Base-by-base conservation (phyloP, 2,113 vertebrate genomes). In the Spizaetus ornatus region DNA sequence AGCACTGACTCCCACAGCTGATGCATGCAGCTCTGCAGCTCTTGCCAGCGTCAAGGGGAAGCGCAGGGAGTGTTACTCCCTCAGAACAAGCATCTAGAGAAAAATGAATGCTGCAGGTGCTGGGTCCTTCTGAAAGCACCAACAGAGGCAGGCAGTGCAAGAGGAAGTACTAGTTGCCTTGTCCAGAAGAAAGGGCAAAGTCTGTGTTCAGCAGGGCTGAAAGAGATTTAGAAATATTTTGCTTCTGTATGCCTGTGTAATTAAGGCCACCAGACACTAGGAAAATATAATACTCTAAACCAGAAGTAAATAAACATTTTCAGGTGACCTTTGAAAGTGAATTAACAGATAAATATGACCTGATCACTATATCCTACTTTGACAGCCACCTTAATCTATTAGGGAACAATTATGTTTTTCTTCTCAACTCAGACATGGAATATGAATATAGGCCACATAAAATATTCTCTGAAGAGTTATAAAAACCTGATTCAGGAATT, bases 61-160 rank as follows among this genome's bases (percentile, higher is more conserved):
- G 43, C 2, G 0, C 42, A 52, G 43, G 61, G 34, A 72, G 5
- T 2, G 3, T 11, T 4, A 14, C 11, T 18, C 9, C 15, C 23
- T 50, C 43, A 2, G 3, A 80, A 50, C 23, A 47, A n/a, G 53
- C n/a, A 31, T 7, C 45, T 38, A 32, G 36, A 52, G 34, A 78
- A 55, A 36, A 73, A 59, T 11, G 0, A 70, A n/a, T 11, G 36
- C 4, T 9, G 59, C 31, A 55, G 18, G 27, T 21, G 16, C 20
- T 29, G 29, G 22, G 11, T 67, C 47, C 38, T 82, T 25, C 83
- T 77, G n/a, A 69, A 32, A 72, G 31, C 32, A 66, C 31, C 2
- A 0, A 15, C 1, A 42, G 17, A 8, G 25, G 36, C 45, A 16
- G 34, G 36, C 63, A 84, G 9, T 14, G 22, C 59, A 77, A 55